Conservation (phyloP, 2,113 vertebrate species). For the Pachycephala philippinensis region DNA sequence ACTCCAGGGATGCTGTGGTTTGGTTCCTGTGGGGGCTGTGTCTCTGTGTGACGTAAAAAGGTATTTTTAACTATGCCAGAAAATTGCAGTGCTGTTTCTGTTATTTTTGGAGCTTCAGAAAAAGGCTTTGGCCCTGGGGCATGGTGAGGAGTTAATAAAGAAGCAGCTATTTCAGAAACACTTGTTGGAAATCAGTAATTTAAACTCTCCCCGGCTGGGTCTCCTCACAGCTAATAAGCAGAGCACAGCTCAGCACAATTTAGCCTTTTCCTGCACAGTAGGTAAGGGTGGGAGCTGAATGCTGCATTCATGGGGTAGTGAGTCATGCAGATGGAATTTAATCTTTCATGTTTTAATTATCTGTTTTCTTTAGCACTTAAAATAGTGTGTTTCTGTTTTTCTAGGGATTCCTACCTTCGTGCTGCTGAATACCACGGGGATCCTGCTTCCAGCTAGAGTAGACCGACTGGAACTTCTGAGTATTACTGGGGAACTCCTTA, state of each 20-base stretch:
- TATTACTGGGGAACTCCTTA: conserved; percentile 80
- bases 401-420: conserved; percentile 92
- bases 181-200: neutral
- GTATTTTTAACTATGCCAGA: neutral
- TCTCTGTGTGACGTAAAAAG: neutral
- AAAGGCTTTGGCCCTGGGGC: neutral
- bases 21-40: neutral
- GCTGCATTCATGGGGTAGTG: neutral
- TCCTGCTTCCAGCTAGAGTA: conserved; percentile 82
- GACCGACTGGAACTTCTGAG: conserved; percentile 89
- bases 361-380: neutral
- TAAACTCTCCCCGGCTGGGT: neutral
- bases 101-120: neutral
- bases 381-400: conserved; percentile 14
- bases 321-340: neutral
- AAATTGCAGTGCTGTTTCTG: neutral
- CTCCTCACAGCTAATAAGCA: neutral
- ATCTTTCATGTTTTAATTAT: neutral
- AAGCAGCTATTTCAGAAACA: neutral
- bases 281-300: neutral
- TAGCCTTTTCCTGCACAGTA: neutral
- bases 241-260: neutral
- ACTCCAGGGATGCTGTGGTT: neutral
- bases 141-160: neutral
- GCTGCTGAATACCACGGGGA: conserved; percentile 90